Percentiles rank a stretch among this genome's conserved stretches.
Evolutionary conservation across 2,113 vertebrate species (phyloP).

Genomic region (Mohoua ochrocephala): DNA sequence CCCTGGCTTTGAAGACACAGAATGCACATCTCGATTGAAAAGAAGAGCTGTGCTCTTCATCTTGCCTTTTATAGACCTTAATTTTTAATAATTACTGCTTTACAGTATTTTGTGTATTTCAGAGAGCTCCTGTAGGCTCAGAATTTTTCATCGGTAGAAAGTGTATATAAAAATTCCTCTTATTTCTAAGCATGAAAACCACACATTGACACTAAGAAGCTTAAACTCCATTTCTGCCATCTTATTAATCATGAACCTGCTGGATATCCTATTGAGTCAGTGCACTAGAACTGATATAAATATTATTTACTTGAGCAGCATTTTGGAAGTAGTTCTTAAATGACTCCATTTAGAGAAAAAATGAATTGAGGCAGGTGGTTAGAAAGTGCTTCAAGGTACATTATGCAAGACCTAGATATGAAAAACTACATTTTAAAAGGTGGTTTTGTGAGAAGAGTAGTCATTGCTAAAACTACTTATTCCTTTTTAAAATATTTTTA

Average conservation of each 20-base stretch:
- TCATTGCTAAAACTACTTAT: not conserved
- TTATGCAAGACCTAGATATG: not conserved
- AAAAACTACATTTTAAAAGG: not conserved
- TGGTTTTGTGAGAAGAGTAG: not conserved
- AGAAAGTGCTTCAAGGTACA: not conserved
- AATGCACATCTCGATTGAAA: not conserved
- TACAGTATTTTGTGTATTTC: not conserved
- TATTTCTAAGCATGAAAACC: not conserved
- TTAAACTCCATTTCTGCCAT: not conserved
- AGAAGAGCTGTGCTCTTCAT: not conserved
- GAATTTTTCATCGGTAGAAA: not conserved
- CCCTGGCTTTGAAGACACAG: not conserved
- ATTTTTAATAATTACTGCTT: not conserved
- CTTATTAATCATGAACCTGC: not conserved
- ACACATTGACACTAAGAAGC: not conserved
- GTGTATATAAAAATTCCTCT: not conserved
- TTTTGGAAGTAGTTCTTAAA: not conserved
- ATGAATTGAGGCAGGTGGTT: not conserved
- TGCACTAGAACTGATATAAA: not conserved
- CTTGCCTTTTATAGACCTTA: not conserved
- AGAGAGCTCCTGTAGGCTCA: not conserved
- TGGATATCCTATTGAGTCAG: not conserved
- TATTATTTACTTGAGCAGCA: not conserved
- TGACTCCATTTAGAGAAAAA: not conserved
- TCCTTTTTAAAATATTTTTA: not conserved